phyloP scores from a whole-genome alignment of 2,113 vertebrate species.

The Crocuta crocuta region DNA sequence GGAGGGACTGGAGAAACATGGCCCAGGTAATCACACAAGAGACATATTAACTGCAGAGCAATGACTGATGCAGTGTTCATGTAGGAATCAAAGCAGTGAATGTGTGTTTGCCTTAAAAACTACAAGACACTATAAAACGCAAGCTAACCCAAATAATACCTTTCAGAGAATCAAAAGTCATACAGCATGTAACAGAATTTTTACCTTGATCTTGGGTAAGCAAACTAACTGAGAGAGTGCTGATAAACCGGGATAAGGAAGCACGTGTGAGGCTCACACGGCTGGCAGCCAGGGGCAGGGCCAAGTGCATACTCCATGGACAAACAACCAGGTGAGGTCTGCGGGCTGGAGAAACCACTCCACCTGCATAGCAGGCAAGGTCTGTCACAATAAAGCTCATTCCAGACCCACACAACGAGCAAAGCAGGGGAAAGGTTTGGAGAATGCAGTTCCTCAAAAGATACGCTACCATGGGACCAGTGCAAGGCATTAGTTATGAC shows the following conservation, averaged over 20 bases:
- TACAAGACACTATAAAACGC: background rate
- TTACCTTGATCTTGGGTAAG: background rate
- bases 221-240: background rate
- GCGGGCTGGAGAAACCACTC: background rate
- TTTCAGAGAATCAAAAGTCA: background rate
- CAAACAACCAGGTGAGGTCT: background rate
- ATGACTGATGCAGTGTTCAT: background rate
- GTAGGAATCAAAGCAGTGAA: background rate
- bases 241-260: background rate
- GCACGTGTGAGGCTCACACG: background rate
- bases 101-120: background rate
- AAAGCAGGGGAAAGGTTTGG: background rate
- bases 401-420: background rate
- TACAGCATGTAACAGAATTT: background rate
- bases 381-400: background rate
- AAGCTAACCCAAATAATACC: background rate
- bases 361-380: background rate
- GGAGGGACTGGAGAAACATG: background rate
- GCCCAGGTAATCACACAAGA: background rate
- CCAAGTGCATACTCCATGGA: accelerated
- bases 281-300: background rate
- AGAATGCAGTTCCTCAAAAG: background rate
- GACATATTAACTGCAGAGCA: background rate
- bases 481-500: background rate
- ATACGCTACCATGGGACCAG: background rate